phyloP scores from a whole-genome alignment of 2,888 invertebrate species.

The Oligia strigilis region DNA sequence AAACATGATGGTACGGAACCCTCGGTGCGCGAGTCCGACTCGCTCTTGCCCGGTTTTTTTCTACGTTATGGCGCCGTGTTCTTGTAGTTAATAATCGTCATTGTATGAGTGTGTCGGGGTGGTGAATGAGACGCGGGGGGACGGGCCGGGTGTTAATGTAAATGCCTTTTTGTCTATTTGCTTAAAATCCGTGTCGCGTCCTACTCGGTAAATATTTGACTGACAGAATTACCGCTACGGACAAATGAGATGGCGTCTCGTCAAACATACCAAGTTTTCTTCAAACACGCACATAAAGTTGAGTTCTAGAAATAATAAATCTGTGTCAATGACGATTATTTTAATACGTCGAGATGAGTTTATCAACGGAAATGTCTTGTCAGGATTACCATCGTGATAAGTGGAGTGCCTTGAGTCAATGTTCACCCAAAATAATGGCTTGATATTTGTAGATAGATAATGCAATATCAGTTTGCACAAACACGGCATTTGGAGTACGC shows the following conservation, averaged over 20 bases:
- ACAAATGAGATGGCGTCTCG: constrained; percentile 84
- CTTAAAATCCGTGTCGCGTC: constrained; percentile 89
- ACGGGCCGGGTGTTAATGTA: constrained; percentile 83
- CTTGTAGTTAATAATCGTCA: constrained; percentile 68
- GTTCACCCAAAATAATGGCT: constrained; percentile 86
- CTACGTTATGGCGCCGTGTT: constrained; percentile 9
- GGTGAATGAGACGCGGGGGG: constrained; percentile 60
- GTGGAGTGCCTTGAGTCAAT: constrained; percentile 85
- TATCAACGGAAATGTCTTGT: constrained; percentile 77
- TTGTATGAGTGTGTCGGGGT: constrained; percentile 54
- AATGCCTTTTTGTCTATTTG: constrained; percentile 89
- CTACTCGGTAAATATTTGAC: constrained; percentile 88
- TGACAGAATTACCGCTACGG: constrained; percentile 88
- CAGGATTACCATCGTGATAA: constrained; percentile 82
- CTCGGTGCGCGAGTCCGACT: too few species aligned
- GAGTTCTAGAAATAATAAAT: constrained; percentile 70
- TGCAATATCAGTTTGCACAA: constrained; percentile 81
- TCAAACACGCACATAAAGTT: constrained; percentile 71
- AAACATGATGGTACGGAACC: too few species aligned
- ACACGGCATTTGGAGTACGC: constrained; percentile 87
- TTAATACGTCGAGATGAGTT: constrained; percentile 64
- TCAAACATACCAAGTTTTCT: constrained; percentile 78
- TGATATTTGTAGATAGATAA: constrained; percentile 82
- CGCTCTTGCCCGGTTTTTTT: background rate
- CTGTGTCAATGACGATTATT: constrained; percentile 72